Evolutionary conservation across 2,797 vertebrate species (phyloP), one percentile per base, ranked within the genome.

Genomic region (Scolopax rusticola): DNA sequence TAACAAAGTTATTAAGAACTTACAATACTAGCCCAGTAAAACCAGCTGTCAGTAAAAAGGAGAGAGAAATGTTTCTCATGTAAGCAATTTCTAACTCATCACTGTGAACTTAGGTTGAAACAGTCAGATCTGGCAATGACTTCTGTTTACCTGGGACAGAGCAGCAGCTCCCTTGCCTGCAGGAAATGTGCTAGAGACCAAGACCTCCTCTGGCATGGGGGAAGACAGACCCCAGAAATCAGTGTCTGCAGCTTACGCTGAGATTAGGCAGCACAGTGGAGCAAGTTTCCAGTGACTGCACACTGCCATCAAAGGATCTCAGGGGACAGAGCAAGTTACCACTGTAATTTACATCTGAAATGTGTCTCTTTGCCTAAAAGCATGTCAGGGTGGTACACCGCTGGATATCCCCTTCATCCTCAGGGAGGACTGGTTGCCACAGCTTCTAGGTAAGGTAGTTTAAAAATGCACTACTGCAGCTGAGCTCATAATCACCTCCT

Each of bases 41-140:
- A 81, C 32, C 53, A 89, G 8, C 57, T 75, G 28, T 60, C 65
- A 65, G 27, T 47, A 69, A 53, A 65, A 65, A 65, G 15, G 6
- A 41, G 18, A 78, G 50, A 91, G 19, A 67, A 78, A 59, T 13
- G 28, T 10, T 78, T 0, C 0, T 45, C 1, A 0, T 1, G 1
- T 43, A 54, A 86, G 53, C 51, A 57, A 7, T 59, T 86, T 75
- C 32, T 57, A 59, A 65, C 43, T 80, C 40, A 54, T 56, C 59
- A 73, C 33, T 4, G 1, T 18, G 33, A 77, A 50, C 45, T 63
- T 45, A 81, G 7, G 27, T 1, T 87, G 63, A 89, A 87, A 82
- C 32, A 73, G 27, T 2, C 8, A 7, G 45, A 84, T 21, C 12
- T 56, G 36, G 41, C 33, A 68, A 45, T 12, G 15, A 65, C 28